These are phyloP conservation scores for Bellardia bayeri DNA, from an alignment of 2,888 invertebrate species.

Conservation along the genomic window DNA sequence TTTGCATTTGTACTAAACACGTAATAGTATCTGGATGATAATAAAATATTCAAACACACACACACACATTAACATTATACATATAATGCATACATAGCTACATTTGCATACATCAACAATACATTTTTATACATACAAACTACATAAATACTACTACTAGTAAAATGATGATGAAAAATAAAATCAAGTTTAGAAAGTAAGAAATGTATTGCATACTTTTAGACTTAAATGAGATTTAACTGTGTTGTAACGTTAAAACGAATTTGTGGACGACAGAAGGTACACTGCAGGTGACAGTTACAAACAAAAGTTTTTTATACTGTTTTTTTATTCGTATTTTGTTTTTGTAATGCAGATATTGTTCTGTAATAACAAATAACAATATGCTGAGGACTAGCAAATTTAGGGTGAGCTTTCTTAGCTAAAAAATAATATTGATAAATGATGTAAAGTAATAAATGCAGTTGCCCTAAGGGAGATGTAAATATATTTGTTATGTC, in stretches of 20 bases:
- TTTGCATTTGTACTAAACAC: conserved; percentile 69
- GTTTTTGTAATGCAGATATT: conserved; percentile 61
- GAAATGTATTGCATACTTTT: conserved; percentile 73
- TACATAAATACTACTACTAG: conserved; percentile 18
- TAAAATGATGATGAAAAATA: conserved; percentile 23
- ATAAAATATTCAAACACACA: conserved; percentile 11
- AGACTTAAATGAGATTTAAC: conserved; percentile 71
- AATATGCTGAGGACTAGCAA: background rate
- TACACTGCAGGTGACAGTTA: conserved; percentile 71
- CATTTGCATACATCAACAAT: conserved; percentile 29
- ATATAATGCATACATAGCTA: background rate
- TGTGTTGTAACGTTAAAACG: conserved; percentile 61
- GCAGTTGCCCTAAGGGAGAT: background rate
- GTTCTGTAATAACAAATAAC: conserved; percentile 30
- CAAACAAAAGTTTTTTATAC: conserved; percentile 43
- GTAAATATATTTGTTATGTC: background rate
- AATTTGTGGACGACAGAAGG: conserved; percentile 66
- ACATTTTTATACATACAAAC: background rate
- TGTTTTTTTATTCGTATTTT: conserved; percentile 21
- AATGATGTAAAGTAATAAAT: conserved; percentile 28
- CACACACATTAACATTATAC: background rate
- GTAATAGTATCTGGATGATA: conserved; percentile 61
- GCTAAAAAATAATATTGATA: conserved; percentile 55
- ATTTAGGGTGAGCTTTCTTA: background rate
- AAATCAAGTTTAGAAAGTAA: conserved; percentile 15